phyloP scores from a whole-genome alignment of 2,113 vertebrate species.

The Geococcyx californianus region DNA sequence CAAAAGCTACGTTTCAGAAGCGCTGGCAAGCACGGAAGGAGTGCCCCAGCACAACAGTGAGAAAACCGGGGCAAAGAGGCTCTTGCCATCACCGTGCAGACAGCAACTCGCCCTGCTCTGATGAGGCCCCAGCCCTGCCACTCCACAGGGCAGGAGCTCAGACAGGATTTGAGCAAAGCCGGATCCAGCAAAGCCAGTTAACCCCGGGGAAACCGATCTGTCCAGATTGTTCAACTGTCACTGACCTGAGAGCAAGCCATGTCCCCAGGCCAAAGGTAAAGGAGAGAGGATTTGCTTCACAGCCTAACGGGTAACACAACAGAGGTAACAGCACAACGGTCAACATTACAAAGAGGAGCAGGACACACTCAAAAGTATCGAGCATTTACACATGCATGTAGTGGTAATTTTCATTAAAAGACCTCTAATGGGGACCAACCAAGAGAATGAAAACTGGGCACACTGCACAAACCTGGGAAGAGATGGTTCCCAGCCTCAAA shows the following conservation, averaged over 20 bases:
- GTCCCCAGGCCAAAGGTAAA: constrained; percentile 28
- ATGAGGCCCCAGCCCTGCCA: not conserved
- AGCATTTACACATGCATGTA: not conserved
- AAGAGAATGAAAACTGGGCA: not conserved
- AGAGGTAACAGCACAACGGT: not conserved
- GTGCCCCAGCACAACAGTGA: not conserved
- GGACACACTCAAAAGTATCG: not conserved
- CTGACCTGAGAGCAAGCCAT: not conserved
- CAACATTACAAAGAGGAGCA: not conserved
- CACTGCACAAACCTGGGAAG: not conserved
- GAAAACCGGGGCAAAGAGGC: not conserved
- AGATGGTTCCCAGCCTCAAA: not conserved
- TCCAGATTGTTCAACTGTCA: constrained; percentile 32
- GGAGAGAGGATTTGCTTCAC: not conserved
- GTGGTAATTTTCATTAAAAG: not conserved
- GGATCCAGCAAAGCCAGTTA: constrained; percentile 49
- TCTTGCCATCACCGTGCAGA: not conserved
- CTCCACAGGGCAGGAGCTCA: not conserved
- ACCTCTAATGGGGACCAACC: not conserved
- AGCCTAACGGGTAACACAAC: not conserved
- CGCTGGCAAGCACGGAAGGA: fast-evolving
- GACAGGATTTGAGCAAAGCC: not conserved
- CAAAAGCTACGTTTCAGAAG: not conserved
- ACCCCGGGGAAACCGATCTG: not conserved
- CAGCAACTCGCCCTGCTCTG: not conserved